A percentile compares a stretch with the other conserved stretches of the same genome.
phyloP scores from a whole-genome alignment of 2,888 invertebrate genomes.

The Agyllia agylla region DNA sequence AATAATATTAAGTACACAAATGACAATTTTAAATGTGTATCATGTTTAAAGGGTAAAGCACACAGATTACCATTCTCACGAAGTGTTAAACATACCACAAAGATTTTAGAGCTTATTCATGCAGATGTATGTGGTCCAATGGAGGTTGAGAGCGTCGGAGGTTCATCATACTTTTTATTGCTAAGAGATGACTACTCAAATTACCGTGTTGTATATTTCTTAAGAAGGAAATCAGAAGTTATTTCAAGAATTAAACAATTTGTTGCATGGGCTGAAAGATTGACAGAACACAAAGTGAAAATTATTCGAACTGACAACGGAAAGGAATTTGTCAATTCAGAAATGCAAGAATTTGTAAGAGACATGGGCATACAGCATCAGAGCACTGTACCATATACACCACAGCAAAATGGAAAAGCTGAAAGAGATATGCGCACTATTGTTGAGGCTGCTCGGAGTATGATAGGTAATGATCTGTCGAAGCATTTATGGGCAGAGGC shows the following conservation, averaged over 20 bases:
- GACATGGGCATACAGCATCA: constrained; percentile 46
- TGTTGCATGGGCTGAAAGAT: background rate
- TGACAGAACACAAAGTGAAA: background rate
- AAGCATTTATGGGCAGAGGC: background rate
- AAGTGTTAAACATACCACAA: background rate
- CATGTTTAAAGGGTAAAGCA: background rate
- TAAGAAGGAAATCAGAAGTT: background rate
- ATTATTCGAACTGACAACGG: background rate
- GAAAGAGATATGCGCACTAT: constrained; percentile 63
- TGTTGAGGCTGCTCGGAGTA: constrained; percentile 60
- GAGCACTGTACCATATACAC: constrained; percentile 66
- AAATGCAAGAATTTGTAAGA: background rate
- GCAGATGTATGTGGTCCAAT: background rate
- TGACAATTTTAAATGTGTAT: background rate
- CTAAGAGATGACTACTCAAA: background rate
- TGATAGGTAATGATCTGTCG: constrained; percentile 7
- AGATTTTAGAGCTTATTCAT: background rate
- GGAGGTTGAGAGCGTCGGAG: background rate
- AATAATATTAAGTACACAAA: background rate
- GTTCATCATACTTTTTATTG: background rate
- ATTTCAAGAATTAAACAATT: background rate
- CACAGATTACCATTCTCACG: background rate
- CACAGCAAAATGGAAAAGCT: constrained; percentile 70
- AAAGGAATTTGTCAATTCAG: background rate
- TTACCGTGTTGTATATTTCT: background rate